Conservation (phyloP, 1,140 invertebrate species). For the Drosophila busckii region DNA sequence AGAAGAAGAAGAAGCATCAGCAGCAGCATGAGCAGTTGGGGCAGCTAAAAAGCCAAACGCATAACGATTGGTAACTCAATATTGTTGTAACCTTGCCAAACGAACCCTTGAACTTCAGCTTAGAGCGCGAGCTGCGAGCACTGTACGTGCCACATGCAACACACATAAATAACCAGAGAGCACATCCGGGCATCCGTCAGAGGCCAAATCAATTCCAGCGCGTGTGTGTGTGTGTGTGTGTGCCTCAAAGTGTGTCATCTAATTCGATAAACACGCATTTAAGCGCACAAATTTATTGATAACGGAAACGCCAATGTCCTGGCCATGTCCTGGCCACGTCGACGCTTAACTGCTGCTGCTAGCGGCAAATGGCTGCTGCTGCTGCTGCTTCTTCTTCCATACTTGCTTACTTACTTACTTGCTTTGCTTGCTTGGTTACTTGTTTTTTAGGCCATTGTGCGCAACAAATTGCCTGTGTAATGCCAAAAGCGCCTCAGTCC, state of each 20-base stretch:
- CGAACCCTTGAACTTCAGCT: constrained; percentile 5
- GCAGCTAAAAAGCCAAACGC: no score
- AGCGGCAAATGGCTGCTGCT: no score
- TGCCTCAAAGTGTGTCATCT: constrained; percentile 31
- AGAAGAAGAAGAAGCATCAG: not conserved
- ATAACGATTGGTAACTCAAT: constrained; percentile 36
- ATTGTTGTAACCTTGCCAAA: constrained; percentile 34
- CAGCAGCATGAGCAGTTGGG: not conserved
- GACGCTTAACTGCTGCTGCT: constrained; percentile 5
- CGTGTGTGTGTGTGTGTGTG: no score
- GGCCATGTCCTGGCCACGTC: constrained; percentile 6
- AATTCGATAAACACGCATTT: constrained; percentile 70
- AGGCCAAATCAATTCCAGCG: no score
- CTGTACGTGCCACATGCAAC: not conserved
- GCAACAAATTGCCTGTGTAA: constrained; percentile 72
- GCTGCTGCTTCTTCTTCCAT: no score
- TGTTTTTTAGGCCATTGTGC: constrained; percentile 39
- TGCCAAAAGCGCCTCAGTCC: constrained; percentile 34
- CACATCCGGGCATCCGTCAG: no score
- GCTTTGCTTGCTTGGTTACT: not conserved
- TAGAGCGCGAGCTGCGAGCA: no score
- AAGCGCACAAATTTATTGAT: constrained; percentile 66
- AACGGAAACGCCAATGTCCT: constrained; percentile 47
- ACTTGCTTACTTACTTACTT: no score
- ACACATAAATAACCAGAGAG: constrained; percentile 16